Evolutionary conservation across 2,888 invertebrate genomes (phyloP).

Genomic region (Masnerella sp.): DNA sequence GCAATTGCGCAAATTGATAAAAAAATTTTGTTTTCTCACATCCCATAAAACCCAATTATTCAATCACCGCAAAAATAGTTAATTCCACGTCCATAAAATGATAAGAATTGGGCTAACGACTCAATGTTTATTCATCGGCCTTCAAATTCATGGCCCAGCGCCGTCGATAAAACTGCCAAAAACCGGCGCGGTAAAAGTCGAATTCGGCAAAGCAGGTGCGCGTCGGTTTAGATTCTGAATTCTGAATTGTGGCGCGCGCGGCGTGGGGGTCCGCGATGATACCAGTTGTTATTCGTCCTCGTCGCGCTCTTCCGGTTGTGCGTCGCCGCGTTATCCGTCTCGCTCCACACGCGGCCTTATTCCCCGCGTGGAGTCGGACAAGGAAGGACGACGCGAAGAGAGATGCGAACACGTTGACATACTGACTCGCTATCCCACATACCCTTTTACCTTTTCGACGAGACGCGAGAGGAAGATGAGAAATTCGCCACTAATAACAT

Average conservation of each 20-base stretch:
- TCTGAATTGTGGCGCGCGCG: conserved; percentile 41
- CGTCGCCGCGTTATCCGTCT: conserved; percentile 56
- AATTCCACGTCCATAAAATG: conserved; percentile 33
- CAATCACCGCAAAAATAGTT: too few species aligned
- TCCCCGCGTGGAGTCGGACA: conserved; percentile 67
- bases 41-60: too few species aligned
- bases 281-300: conserved; percentile 51
- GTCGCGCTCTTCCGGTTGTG: conserved; percentile 58
- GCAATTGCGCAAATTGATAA: too few species aligned
- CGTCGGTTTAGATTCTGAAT: conserved; percentile 58
- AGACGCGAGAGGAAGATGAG: conserved; percentile 41
- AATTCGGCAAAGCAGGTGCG: conserved; percentile 50
- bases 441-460: conserved; percentile 75
- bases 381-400: conserved; percentile 69
- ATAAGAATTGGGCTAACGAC: conserved; percentile 46
- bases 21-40: too few species aligned
- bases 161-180: conserved; percentile 32
- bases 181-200: conserved; percentile 43
- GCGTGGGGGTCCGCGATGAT: conserved; percentile 54
- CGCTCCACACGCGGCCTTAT: conserved; percentile 74
- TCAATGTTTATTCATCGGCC: conserved; percentile 44
- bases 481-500: conserved; percentile 44
- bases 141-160: conserved; percentile 21
- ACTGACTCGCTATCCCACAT: conserved; percentile 78
- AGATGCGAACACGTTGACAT: conserved; percentile 76